Base-by-base conservation (phyloP, 2,113 vertebrate species). In the Dascyllus trimaculatus region DNA sequence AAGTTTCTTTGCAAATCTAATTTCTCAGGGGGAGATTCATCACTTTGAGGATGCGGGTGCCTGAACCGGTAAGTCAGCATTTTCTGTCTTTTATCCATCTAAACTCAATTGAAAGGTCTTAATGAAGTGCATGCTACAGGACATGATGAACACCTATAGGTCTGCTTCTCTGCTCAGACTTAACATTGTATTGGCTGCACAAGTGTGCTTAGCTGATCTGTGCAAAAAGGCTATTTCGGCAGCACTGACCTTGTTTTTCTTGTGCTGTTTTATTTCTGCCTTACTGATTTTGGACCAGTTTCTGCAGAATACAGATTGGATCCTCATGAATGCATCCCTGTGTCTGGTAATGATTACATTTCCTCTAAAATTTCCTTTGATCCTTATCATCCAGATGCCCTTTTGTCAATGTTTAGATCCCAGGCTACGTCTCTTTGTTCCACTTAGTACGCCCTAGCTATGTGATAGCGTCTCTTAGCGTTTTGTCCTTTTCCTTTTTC, bases 341-440 rank as follows among this genome's bases (percentile, higher is more conserved):
- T 87, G 84, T 93, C 79, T 77, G 77, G 64, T 75, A 89, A 92
- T 73, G 81, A 93, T 93, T 91, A 77, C 82, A 82, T 87, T 92
- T 86, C 89, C 88, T 89, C 83, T 89, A 77, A 86, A 90, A 86
- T 66, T 89, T 81, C 62, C 88, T 94, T 90, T 94, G 88, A 94
- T 94, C 87, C 82, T 90, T 91, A 94, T 94, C 93, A 56, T 69
- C 57, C 76, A 83, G 84, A 92, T 94, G 92, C 88, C 93, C 90
- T 94, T 94, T 94, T 87, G 87, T 89, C 43, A 57, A 80, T 83
- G 80, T 78, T 84, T 82, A 87, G 89, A 94, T 94, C 88, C 85
- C 83, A 85, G 71, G 84, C 88, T 87, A 73, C 54, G 80, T 88
- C 83, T 87, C 83, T 92, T 91, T 91, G 78, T 91, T 92, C 84